A percentile compares a stretch with the other conserved stretches of the same genome.
phyloP scores from a whole-genome alignment of 2,888 invertebrate genomes.

The Mesorhabditis sp. region DNA sequence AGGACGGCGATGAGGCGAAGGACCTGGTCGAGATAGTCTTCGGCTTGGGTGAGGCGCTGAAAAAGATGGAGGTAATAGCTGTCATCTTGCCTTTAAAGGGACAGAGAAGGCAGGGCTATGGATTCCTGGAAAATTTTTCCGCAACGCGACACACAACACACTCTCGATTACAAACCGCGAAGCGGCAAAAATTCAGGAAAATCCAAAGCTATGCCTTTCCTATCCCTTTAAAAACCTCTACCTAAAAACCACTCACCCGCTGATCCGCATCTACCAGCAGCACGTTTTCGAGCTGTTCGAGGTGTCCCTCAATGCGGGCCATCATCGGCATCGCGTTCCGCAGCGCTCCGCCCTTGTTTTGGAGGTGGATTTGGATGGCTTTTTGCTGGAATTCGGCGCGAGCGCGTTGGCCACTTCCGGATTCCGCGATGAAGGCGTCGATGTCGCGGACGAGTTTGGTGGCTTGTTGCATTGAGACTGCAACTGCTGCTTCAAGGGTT shows the following conservation, averaged over 20 bases:
- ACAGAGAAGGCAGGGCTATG: no score
- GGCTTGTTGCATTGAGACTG: neutral
- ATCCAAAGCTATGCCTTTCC: no score
- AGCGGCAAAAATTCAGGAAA: no score
- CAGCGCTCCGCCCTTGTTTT: neutral
- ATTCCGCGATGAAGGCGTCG: neutral
- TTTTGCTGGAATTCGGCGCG: no score
- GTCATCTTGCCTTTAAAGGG: no score
- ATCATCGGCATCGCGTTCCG: slow-evolving; percentile 5
- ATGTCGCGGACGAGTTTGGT: neutral
- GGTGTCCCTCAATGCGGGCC: neutral
- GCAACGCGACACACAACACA: no score
- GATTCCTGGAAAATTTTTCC: no score
- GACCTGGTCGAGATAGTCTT: slow-evolving; percentile 13
- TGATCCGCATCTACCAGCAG: neutral
- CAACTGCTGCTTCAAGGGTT: neutral
- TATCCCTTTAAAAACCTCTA: neutral
- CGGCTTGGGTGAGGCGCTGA: slow-evolving; percentile 10
- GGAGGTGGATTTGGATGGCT: neutral
- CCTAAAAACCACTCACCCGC: neutral
- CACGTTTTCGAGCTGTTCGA: neutral
- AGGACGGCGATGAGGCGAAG: slow-evolving; percentile 12
- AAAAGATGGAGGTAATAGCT: neutral
- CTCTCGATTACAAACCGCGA: no score
- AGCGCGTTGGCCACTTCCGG: no score